Percentiles rank a stretch among this genome's conserved stretches.
phyloP scores from a whole-genome alignment of 2,113 vertebrate species.

The rabbit (Oryctolagus cuniculus) region mOryCun1.1 NC_091438.1:116644001-116644500 shows the following conservation, averaged over 20 bases:
- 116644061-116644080: not conserved
- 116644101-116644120: no score
- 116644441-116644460: fast-evolving
- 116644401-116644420: not conserved
- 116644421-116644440: not conserved
- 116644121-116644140: no score
- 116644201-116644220: no score
- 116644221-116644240: no score
- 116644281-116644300: no score
- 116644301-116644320: not conserved
- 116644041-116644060: not conserved
- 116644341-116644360: not conserved
- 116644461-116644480: fast-evolving
- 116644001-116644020: not conserved
- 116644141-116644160: no score
- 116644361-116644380: not conserved
- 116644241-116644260: no score
- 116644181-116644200: no score
- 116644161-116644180: no score
- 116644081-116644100: not conserved
- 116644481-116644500: not conserved
- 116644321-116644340: not conserved
- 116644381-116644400: not conserved
- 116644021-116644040: not conserved
- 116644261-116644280: no score